Conservation (phyloP, 2,888 invertebrate genomes). For the Crocallis elinguaria region DNA sequence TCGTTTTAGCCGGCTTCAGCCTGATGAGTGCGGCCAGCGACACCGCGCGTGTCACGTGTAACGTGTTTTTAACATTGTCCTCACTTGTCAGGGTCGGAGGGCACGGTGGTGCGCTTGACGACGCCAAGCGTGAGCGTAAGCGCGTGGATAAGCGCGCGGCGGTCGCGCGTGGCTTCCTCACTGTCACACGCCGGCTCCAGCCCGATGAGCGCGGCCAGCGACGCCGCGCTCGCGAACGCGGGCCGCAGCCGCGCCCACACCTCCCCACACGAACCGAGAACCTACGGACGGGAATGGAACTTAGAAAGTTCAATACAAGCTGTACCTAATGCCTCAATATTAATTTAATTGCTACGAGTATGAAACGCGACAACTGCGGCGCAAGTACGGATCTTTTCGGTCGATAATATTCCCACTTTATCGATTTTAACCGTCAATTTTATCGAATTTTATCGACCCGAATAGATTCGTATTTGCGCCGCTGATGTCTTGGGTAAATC, state of each 20-base stretch:
- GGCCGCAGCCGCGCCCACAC: constrained; percentile 87
- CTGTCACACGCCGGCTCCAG: constrained; percentile 87
- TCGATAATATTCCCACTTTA: too few species aligned
- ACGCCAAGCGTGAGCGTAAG: constrained; percentile 92
- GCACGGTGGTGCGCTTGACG: constrained; percentile 95
- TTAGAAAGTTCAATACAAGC: too few species aligned
- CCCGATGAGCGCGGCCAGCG: constrained; percentile 87
- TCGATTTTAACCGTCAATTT: too few species aligned
- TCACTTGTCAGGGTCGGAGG: constrained; percentile 91
- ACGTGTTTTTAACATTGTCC: constrained; percentile 24
- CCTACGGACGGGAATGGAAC: constrained; percentile 56
- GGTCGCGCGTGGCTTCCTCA: constrained; percentile 87
- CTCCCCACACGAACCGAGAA: constrained; percentile 83
- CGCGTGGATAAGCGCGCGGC: constrained; percentile 89
- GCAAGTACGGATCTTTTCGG: too few species aligned
- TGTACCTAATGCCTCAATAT: too few species aligned
- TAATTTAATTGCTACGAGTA: too few species aligned
- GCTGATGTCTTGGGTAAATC: too few species aligned
- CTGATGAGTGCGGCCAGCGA: constrained; percentile 86
- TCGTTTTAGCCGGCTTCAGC: constrained; percentile 82
- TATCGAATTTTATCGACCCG: too few species aligned
- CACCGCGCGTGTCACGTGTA: constrained; percentile 83
- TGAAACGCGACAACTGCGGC: too few species aligned
- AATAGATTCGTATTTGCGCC: too few species aligned
- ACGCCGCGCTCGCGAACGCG: constrained; percentile 88